phyloP scores from a whole-genome alignment of 2,888 invertebrate genomes.

The Psococerastis gibbosa region DNA sequence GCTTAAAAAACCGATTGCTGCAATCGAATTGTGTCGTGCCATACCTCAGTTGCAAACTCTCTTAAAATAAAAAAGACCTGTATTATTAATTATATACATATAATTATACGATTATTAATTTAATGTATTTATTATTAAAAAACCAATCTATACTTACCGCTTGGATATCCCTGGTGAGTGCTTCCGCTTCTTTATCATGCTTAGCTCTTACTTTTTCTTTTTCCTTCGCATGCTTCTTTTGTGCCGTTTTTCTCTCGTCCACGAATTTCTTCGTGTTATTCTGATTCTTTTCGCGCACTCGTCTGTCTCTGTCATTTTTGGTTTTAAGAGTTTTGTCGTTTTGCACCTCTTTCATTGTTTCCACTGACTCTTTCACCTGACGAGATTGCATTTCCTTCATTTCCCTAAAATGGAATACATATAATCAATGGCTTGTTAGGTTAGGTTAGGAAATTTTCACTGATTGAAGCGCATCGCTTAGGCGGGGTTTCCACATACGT shows the following conservation, averaged over 20 bases:
- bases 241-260: conserved; percentile 68
- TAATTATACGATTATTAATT: neutral
- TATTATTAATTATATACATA: neutral
- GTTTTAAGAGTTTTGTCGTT: conserved; percentile 93
- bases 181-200: conserved; percentile 84
- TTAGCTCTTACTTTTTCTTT: conserved; percentile 79
- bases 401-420: conserved; percentile 38
- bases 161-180: conserved; percentile 70
- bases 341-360: conserved; percentile 87
- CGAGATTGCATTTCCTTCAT: conserved; percentile 86
- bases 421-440: too few relatives aligned
- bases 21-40: too few relatives aligned
- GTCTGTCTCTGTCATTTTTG: conserved; percentile 88
- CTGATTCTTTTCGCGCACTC: conserved; percentile 85
- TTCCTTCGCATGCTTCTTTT: conserved; percentile 78
- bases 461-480: too few relatives aligned
- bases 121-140: neutral
- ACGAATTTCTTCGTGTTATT: conserved; percentile 95
- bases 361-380: conserved; percentile 92
- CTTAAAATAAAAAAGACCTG: too few relatives aligned
- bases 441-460: too few relatives aligned
- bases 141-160: conserved; percentile 37
- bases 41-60: too few relatives aligned
- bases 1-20: too few relatives aligned
- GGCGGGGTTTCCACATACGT: too few relatives aligned